Evolutionary conservation across 2,113 vertebrate species (phyloP).

Genomic region (Mesoclemmys tuberculata): DNA sequence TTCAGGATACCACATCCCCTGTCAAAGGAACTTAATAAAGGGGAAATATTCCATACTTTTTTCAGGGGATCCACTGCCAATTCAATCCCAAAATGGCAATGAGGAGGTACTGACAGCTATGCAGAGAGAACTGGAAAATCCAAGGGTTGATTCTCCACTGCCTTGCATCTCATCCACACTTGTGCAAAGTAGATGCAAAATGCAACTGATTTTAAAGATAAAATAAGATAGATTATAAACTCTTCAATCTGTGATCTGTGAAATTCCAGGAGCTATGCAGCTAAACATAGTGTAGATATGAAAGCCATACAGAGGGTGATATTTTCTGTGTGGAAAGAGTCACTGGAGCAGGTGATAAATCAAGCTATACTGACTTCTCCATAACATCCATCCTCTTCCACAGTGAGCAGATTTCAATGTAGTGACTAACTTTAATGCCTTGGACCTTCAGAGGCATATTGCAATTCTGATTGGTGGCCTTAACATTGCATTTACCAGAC

Average conservation of each 20-base stretch:
- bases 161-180: not conserved
- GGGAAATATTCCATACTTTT: not conserved
- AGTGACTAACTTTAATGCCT: not conserved
- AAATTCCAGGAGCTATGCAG: not conserved
- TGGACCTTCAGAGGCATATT: not conserved
- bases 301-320: not conserved
- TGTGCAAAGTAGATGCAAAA: not conserved
- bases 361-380: not conserved
- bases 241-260: not conserved
- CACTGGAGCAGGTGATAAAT: not conserved
- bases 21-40: not conserved
- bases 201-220: not conserved
- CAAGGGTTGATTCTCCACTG: not conserved
- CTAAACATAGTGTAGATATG: not conserved
- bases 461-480: not conserved
- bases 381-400: not conserved
- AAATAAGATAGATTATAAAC: not conserved
- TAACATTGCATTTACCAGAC: not conserved
- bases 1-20: not conserved
- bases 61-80: not conserved
- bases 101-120: not conserved
- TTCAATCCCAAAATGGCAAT: not conserved
- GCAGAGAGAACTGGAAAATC: not conserved
- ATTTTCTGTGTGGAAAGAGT: not conserved
- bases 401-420: not conserved